A percentile compares a stretch with the other conserved stretches of the same genome.
Evolutionary conservation across 2,113 vertebrate genomes (phyloP).

Genomic region (Puffinus mauretanicus): DNA sequence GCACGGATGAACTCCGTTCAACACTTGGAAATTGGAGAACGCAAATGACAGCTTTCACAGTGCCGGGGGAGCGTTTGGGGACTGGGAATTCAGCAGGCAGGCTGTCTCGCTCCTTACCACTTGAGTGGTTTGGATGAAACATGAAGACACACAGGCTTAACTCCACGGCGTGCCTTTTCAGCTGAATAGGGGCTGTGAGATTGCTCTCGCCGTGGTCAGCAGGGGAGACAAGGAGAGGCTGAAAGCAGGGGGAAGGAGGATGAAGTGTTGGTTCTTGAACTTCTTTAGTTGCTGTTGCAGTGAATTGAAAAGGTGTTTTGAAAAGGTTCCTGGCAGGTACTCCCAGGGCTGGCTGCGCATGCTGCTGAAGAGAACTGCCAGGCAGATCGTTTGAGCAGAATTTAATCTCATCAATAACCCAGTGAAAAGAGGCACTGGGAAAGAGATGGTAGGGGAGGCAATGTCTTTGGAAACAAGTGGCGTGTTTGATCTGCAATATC

Average conservation of each 20-base stretch:
- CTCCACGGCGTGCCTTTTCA: background rate
- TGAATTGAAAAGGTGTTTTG: background rate
- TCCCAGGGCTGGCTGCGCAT: background rate
- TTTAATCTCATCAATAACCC: background rate
- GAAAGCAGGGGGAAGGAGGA: background rate
- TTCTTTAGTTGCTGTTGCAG: background rate
- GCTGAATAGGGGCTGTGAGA: background rate
- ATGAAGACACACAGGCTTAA: background rate
- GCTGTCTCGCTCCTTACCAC: background rate
- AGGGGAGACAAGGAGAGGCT: background rate
- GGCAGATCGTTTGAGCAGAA: background rate
- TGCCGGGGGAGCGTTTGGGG: background rate
- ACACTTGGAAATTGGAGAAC: background rate
- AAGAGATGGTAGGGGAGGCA: rapidly evolving
- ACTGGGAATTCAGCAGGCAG: background rate
- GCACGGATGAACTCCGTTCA: background rate
- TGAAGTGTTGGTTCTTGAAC: background rate
- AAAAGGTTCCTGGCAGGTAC: background rate
- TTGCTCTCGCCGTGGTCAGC: background rate
- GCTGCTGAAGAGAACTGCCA: background rate
- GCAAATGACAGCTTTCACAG: background rate
- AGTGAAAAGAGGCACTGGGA: background rate
- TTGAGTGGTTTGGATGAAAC: background rate
- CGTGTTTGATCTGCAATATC: background rate
- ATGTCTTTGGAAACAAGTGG: background rate